Base-by-base conservation (phyloP, 2,797 vertebrate species). In the Sebastes kiyomatsui region DNA sequence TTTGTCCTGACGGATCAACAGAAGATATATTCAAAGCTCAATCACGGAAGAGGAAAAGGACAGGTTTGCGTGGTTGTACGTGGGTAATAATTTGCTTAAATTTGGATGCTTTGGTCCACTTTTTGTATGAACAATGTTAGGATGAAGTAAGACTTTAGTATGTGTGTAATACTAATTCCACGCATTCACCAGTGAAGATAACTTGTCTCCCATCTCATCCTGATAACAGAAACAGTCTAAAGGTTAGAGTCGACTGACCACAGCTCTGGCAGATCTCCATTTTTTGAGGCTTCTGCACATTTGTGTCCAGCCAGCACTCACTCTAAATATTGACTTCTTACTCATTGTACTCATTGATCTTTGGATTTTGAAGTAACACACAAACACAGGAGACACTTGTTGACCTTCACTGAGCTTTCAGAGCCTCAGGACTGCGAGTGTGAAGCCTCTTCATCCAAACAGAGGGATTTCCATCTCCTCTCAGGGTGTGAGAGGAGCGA, bases 201-300 rank as follows among this genome's bases (percentile, higher is more conserved):
- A 71, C 16, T 25, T 38, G 12, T 79, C 27, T 78, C 42, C 14
- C 23, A 72, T 64, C 76, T 82, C 9, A 1, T 46, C 2, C 55
- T 72, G 87, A 89, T 86, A 83, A 85, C 65, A 76, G 56, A 28
- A 2, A 18, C 38, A 18, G 84, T 81, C 54, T 60, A 87, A 92
- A 92, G 90, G 89, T 90, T 46, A 13, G 4, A 65, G 46, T 60
- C 14, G 5, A 16, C 52, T 59, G 42, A 38, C 42, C 42, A 46
- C 42, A 18, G 30, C 6, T 49, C 59, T 68, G 71, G 25, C 16
- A 75, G 18, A 16, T 55, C 27, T 67, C 33, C 6, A n/a, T 20
- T 30, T 67, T 52, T 66, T 65, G 33, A 69, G 9, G 58, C 65
- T 77, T 75, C 72, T 38, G 28, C 30, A 13, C 20, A 60, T 60